Evolutionary conservation across 2,113 vertebrate species (phyloP), one percentile per base, ranked within the genome.

Genomic region (Megaceryle maxima): DNA sequence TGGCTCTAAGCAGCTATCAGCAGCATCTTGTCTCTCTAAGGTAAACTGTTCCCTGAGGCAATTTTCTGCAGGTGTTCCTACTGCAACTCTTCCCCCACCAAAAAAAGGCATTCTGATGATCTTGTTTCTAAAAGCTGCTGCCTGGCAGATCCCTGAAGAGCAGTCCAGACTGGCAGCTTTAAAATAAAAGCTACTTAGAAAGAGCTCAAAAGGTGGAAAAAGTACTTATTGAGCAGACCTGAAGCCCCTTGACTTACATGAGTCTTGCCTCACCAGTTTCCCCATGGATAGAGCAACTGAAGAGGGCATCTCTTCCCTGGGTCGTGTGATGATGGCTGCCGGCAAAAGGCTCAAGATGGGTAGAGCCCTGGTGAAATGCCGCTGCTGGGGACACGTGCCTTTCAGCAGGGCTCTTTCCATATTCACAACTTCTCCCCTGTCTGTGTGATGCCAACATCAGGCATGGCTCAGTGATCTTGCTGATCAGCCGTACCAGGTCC

Each of bases 51-150:
- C 87, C 95, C 68, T 19, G n/a, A 88, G 31, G 91, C 76, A 85
- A 85, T 96, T 92, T 96, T 79, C 83, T 90, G 74, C 82, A 92
- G 85, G 90, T 90, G 67, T 46, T 92, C 57, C 72, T 88, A 91
- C 74, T 84, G 59, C 48, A 82, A 68, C 48, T 44, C 48, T 44
- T 35, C 24, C 11, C 18, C 8, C 6, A 2, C 25, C 19, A 18
- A 11, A 21, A 46, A 63, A 62, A 59, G 7, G 16, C n/a, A 63
- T 75, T 78, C 57, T 84, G 92, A 87, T 55, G 21, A 82, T 84
- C 69, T 43, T 48, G 43, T 69, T 83, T 50, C 28, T 50, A 91
- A 82, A 89, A 90, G 60, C 84, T 85, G 56, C 26, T 93, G 46
- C 43, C 82, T 94, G 56, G 82, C 57, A 68, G 48, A 76, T 64